A percentile compares a stretch with the other conserved stretches of the same genome.
phyloP scores from a whole-genome alignment of 2,797 vertebrate species.

The Cetoscarus ocellatus region DNA sequence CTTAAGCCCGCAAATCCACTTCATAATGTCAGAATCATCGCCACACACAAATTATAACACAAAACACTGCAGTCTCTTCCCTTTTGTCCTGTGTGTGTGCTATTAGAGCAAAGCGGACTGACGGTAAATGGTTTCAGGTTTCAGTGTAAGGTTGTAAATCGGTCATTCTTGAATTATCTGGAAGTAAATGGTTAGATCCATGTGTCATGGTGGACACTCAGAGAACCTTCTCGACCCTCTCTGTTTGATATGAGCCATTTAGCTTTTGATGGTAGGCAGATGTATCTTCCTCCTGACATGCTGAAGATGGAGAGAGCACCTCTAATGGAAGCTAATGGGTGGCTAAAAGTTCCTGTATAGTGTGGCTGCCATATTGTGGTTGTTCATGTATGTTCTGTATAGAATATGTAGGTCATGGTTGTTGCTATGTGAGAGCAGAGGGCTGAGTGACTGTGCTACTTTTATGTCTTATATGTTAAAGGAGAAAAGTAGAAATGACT shows the following conservation, averaged over 20 bases:
- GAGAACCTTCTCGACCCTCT: conserved; percentile 1
- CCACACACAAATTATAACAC: no score
- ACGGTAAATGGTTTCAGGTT: background rate
- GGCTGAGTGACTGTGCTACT: background rate
- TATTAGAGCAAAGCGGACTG: background rate
- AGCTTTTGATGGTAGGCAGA: conserved; percentile 15
- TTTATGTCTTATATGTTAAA: background rate
- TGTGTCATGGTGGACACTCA: conserved; percentile 18
- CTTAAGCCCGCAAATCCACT: no score
- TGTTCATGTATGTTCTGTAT: background rate
- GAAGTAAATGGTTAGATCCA: conserved; percentile 10
- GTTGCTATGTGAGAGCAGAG: conserved; percentile 5
- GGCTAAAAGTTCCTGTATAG: conserved; percentile 27
- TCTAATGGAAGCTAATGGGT: conserved; percentile 50
- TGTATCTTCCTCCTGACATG: background rate
- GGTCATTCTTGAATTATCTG: conserved; percentile 9
- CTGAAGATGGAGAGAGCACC: background rate
- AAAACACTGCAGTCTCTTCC: background rate
- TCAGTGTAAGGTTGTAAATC: background rate
- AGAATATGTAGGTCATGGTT: conserved; percentile 5
- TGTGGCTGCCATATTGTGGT: conserved; percentile 1
- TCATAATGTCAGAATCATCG: no score
- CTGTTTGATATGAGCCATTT: conserved; percentile 19
- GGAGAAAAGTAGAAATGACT: no score
- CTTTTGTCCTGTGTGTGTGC: background rate